Percentiles rank a stretch among this genome's conserved stretches.
phyloP scores from a whole-genome alignment of 2,113 vertebrate genomes.

The Gymnarchus niloticus region DNA sequence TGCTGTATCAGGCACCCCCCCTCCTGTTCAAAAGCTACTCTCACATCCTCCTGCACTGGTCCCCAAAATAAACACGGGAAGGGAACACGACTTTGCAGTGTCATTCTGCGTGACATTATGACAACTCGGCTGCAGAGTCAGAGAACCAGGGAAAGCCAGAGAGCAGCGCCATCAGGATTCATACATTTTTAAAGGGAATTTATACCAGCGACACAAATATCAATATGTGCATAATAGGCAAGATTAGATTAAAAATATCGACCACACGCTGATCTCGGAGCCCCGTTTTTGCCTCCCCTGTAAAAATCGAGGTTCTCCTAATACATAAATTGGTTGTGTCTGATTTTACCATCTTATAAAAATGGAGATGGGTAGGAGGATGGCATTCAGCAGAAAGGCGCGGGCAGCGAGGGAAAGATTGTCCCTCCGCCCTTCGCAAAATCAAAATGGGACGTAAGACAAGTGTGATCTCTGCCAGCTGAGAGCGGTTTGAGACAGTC shows the following conservation, averaged over 20 bases:
- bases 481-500: not conserved
- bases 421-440: not conserved
- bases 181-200: conserved; percentile 17
- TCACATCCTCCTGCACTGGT: not conserved
- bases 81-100: conserved; percentile 4
- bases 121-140: not conserved
- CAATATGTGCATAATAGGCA: not conserved
- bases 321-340: not conserved
- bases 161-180: not conserved
- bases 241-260: conserved; percentile 18
- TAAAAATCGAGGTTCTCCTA: not conserved
- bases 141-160: not conserved
- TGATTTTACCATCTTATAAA: not conserved
- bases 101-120: not conserved
- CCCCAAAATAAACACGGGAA: conserved; percentile 22
- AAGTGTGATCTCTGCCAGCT: not conserved
- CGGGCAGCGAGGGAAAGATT: not conserved
- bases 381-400: not conserved
- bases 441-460: no score
- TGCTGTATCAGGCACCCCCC: not conserved
- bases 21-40: not conserved
- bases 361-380: not conserved
- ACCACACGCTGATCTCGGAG: not conserved
- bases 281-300: not conserved
- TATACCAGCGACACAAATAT: conserved; percentile 9